phyloP scores from a whole-genome alignment of 1,140 invertebrate genomes.

The Halictus rubicundus region DNA sequence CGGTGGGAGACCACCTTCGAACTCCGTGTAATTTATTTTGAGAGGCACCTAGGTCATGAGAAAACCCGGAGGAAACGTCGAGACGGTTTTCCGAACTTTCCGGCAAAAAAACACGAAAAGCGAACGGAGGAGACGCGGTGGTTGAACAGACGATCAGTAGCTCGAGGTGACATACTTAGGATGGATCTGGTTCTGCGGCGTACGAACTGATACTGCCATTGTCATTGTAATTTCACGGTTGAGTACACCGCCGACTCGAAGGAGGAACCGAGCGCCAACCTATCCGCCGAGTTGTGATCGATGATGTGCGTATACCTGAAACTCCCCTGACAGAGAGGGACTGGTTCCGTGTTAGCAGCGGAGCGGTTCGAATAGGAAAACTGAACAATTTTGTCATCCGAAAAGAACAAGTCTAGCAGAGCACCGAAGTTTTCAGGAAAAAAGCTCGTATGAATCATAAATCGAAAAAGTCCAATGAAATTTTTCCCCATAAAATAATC shows the following conservation, averaged over 20 bases:
- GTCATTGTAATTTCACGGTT: slow-evolving; percentile 59
- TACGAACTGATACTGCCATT: slow-evolving; percentile 45
- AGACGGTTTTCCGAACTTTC: not conserved
- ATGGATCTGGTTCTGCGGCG: slow-evolving; percentile 20
- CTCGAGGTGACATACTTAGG: slow-evolving; percentile 17
- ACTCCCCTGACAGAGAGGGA: not conserved
- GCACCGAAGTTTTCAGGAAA: too few relatives aligned
- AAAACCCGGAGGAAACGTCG: not conserved
- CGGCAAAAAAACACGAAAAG: not conserved
- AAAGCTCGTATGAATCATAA: too few relatives aligned
- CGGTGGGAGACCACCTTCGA: not conserved
- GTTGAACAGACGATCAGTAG: not conserved
- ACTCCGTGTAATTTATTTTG: not conserved
- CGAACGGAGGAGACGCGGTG: not conserved
- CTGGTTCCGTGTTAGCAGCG: not conserved
- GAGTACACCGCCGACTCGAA: slow-evolving; percentile 24
- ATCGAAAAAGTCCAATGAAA: too few relatives aligned
- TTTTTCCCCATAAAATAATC: too few relatives aligned
- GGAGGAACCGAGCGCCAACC: slow-evolving; percentile 14
- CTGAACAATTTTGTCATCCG: not conserved
- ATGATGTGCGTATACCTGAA: slow-evolving; percentile 32
- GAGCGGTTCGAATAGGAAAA: not conserved
- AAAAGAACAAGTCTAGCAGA: not conserved
- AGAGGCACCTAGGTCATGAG: not conserved
- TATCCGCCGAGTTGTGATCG: slow-evolving; percentile 45